These are phyloP conservation scores for Monarcha castaneiventris DNA, from an alignment of 2,113 vertebrate genomes.

Conservation along the genomic window DNA sequence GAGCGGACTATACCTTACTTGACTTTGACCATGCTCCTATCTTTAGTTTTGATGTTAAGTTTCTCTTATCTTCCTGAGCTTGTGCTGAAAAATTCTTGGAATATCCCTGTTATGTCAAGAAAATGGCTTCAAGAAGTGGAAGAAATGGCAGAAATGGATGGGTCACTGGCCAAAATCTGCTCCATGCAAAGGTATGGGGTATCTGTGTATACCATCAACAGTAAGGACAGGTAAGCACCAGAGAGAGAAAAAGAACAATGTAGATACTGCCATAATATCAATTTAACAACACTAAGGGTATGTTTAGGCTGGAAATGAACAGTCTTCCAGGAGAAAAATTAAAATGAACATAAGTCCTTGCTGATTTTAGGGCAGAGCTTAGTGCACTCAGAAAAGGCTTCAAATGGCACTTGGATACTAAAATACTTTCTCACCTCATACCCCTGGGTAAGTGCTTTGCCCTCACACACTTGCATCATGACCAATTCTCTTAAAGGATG, in stretches of 20 bases:
- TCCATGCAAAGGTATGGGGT: not conserved
- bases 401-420: not conserved
- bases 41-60: conserved; percentile 26
- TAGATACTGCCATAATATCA: not conserved
- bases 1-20: conserved; percentile 1
- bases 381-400: not conserved
- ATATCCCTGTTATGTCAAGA: not conserved
- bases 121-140: not conserved
- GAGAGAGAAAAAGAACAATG: not conserved
- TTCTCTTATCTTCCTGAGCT: conserved; percentile 12
- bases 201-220: not conserved
- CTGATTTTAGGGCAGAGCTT: not conserved
- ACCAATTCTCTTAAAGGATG: not conserved
- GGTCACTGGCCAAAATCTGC: not conserved
- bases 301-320: not conserved
- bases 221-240: not conserved
- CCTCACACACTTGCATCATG: not conserved
- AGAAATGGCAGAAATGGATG: not conserved
- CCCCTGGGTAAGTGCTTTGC: not conserved
- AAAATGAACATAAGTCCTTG: not conserved
- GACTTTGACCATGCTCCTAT: not conserved
- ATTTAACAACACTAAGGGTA: not conserved
- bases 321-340: not conserved
- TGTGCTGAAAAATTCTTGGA: conserved; percentile 25
- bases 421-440: not conserved